Conservation (phyloP, 2,113 vertebrate species). For the Dicentrarchus labrax region DNA sequence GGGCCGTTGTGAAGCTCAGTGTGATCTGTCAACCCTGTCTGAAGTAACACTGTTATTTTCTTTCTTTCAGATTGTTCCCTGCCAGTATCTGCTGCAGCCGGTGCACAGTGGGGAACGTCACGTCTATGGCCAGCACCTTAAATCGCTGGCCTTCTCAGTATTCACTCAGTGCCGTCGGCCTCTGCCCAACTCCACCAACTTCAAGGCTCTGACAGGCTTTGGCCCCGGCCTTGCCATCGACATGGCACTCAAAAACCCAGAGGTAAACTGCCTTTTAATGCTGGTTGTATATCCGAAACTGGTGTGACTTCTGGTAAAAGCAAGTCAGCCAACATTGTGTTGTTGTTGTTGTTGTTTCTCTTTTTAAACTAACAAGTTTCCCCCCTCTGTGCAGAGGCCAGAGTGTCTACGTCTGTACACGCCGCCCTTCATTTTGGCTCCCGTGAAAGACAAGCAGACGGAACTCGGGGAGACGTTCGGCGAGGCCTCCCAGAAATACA, state of each 20-base stretch:
- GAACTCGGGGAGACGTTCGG: slow-evolving; percentile 98
- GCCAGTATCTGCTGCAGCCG: slow-evolving; percentile 96
- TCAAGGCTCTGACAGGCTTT: slow-evolving; percentile 98
- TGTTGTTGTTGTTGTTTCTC: neutral
- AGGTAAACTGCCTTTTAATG: slow-evolving; percentile 79
- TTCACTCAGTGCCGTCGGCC: slow-evolving; percentile 97
- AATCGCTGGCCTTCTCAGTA: slow-evolving; percentile 97
- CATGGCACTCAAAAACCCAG: slow-evolving; percentile 94
- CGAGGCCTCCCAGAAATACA: slow-evolving; percentile 97
- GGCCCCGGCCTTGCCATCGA: slow-evolving; percentile 97
- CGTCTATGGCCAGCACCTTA: slow-evolving; percentile 97
- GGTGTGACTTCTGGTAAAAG: neutral
- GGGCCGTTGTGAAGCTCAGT: too few species aligned
- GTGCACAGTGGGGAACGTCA: slow-evolving; percentile 94
- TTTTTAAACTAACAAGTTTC: slow-evolving; percentile 6
- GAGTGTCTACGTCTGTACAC: slow-evolving; percentile 96
- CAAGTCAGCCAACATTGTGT: neutral
- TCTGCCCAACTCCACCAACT: slow-evolving; percentile 94
- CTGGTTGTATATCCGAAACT: neutral
- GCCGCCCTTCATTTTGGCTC: slow-evolving; percentile 96
- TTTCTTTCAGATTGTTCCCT: slow-evolving; percentile 91
- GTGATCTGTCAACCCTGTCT: neutral
- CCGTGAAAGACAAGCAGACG: slow-evolving; percentile 98
- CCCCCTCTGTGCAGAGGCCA: slow-evolving; percentile 86
- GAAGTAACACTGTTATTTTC: neutral